A percentile compares a stretch with the other conserved stretches of the same genome.
These are phyloP conservation scores for Addax nasomaculatus DNA, from an alignment of 2,113 vertebrate genomes.

Conservation along the genomic window DNA sequence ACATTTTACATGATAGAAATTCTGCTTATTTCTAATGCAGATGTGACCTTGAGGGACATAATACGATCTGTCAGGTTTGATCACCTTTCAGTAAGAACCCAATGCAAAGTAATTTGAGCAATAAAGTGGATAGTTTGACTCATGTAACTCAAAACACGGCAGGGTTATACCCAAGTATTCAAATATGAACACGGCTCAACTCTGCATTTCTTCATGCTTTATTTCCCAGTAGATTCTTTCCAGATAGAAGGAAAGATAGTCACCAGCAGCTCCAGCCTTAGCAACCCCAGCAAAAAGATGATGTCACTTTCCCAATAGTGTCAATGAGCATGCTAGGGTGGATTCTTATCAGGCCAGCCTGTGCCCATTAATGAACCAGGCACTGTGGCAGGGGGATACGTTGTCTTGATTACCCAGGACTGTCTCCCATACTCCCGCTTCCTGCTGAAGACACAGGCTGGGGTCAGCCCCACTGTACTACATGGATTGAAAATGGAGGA, in stretches of 20 bases:
- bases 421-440: not conserved
- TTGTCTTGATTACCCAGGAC: not conserved
- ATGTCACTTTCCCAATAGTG: not conserved
- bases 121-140: not conserved
- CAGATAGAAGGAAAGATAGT: not conserved
- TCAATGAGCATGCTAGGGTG: not conserved
- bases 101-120: not conserved
- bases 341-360: not conserved
- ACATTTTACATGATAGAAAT: not conserved
- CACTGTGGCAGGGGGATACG: fast-evolving
- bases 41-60: not conserved
- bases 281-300: not conserved
- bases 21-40: not conserved
- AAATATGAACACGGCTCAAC: not conserved
- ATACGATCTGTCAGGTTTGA: not conserved
- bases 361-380: not conserved
- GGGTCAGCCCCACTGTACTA: not conserved
- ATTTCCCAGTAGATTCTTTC: not conserved
- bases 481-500: not conserved
- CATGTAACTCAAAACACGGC: not conserved
- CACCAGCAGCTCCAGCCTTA: not conserved
- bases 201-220: not conserved
- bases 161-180: not conserved
- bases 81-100: not conserved
- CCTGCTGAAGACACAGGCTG: not conserved